A percentile compares a stretch with the other conserved stretches of the same genome.
Conservation (phyloP, 2,113 vertebrate genomes). For the Melanotaenia duboulayi region DNA sequence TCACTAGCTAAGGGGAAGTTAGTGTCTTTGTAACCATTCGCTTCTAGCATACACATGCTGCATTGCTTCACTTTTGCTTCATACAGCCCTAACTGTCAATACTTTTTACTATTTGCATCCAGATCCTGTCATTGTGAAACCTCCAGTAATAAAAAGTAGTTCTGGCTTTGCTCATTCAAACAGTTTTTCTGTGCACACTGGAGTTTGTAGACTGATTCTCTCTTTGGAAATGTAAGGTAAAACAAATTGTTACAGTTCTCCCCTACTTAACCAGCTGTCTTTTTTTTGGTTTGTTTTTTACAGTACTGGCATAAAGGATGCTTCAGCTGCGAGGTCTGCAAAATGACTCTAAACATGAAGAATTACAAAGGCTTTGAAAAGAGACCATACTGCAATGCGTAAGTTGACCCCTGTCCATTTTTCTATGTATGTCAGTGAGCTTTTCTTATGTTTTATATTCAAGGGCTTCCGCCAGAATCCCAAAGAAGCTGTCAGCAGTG, state of each 20-base stretch:
- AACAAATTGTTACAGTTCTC: not conserved
- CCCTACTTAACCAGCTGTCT: slow-evolving; percentile 14
- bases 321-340: slow-evolving; percentile 98
- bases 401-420: slow-evolving; percentile 80
- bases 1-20: slow-evolving; percentile 30
- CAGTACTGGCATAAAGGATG: slow-evolving; percentile 99
- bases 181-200: slow-evolving; percentile 11
- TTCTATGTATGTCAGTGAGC: slow-evolving; percentile 21
- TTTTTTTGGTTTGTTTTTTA: slow-evolving; percentile 46
- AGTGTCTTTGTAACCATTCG: slow-evolving; percentile 16
- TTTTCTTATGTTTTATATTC: slow-evolving; percentile 12
- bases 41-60: not conserved
- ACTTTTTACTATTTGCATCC: not conserved
- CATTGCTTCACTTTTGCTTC: slow-evolving; percentile 18
- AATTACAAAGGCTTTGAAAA: slow-evolving; percentile 99
- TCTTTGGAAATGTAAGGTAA: not conserved
- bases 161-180: slow-evolving; percentile 19
- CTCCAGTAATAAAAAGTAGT: slow-evolving; percentile 19
- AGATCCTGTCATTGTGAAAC: slow-evolving; percentile 1
- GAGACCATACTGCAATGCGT: slow-evolving; percentile 99
- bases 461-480: slow-evolving; percentile 8
- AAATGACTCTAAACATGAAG: slow-evolving; percentile 99
- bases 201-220: not conserved
- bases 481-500: slow-evolving; percentile 31
- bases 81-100: slow-evolving; percentile 6